Conservation (phyloP, 2,888 invertebrate species). For the Mythimna ferrago region DNA sequence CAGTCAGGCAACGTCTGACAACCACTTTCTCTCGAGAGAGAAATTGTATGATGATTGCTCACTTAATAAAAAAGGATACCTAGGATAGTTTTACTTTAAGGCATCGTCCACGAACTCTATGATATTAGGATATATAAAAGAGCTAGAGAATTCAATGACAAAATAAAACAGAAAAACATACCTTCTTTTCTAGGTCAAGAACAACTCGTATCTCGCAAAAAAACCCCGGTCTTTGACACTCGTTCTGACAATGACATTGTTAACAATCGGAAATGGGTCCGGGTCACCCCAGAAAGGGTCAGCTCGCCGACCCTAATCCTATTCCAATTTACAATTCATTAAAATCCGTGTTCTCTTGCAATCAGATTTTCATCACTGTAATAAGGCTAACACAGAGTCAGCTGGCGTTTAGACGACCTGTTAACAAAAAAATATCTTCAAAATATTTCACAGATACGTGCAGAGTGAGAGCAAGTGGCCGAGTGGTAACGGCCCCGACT, state of each 20-base stretch:
- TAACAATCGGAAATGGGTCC: constrained; percentile 3
- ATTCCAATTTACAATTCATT: constrained; percentile 28
- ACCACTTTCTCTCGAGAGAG: too few relatives aligned
- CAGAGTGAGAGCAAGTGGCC: too few relatives aligned
- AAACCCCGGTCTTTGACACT: neutral
- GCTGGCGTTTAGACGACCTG: neutral
- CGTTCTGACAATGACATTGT: neutral
- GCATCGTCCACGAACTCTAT: neutral
- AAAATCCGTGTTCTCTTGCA: constrained; percentile 1
- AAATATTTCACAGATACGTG: neutral
- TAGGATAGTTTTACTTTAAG: neutral
- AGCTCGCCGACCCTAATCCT: neutral
- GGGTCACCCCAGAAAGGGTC: constrained; percentile 12
- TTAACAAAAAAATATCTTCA: neutral
- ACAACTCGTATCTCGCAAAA: neutral
- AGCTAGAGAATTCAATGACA: neutral
- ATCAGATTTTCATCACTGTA: constrained; percentile 9
- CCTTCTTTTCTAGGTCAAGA: neutral
- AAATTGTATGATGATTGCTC: too few relatives aligned
- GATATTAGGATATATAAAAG: neutral
- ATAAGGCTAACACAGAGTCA: neutral
- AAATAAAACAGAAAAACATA: neutral
- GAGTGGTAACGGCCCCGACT: too few relatives aligned
- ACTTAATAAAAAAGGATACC: neutral
- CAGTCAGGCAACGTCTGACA: too few relatives aligned